Conservation (phyloP, 2,113 vertebrate genomes). For the Crotophaga sulcirostris region DNA sequence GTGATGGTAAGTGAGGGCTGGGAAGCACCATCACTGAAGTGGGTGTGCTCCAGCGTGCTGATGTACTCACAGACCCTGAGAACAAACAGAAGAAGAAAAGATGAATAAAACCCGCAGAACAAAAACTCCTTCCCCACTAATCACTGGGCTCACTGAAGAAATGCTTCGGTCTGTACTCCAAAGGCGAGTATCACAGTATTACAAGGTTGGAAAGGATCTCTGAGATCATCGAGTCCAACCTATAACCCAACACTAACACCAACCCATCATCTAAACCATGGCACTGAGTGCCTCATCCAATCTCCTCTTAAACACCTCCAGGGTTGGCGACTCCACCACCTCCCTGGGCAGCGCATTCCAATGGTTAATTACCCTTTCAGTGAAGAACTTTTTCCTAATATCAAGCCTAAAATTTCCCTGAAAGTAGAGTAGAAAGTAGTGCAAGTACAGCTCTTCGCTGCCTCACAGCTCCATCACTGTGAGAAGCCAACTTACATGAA, state of each 20-base stretch:
- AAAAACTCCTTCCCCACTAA: background rate
- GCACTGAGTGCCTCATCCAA: too few species aligned
- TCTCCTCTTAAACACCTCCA: too few species aligned
- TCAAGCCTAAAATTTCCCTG: too few species aligned
- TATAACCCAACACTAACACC: too few species aligned
- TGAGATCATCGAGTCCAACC: too few species aligned
- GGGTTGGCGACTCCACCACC: too few species aligned
- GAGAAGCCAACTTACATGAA: background rate
- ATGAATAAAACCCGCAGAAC: background rate
- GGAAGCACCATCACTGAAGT: conserved; percentile 88
- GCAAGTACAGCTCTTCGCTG: background rate
- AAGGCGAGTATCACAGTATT: too few species aligned
- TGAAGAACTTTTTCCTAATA: too few species aligned
- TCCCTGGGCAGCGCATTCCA: too few species aligned
- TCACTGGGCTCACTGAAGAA: background rate
- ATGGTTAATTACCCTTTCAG: too few species aligned
- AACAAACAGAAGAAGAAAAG: conserved; percentile 1
- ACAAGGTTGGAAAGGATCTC: too few species aligned
- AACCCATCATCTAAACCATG: too few species aligned
- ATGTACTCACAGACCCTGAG: conserved; percentile 93
- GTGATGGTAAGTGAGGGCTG: conserved; percentile 86
- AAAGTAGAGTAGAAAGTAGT: background rate
- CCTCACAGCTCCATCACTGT: background rate
- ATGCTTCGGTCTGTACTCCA: background rate
- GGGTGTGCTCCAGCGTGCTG: conserved; percentile 91